Percentiles rank a stretch among this genome's conserved stretches.
phyloP scores from a whole-genome alignment of 2,113 vertebrate species.

The Enhydra lutris region DNA sequence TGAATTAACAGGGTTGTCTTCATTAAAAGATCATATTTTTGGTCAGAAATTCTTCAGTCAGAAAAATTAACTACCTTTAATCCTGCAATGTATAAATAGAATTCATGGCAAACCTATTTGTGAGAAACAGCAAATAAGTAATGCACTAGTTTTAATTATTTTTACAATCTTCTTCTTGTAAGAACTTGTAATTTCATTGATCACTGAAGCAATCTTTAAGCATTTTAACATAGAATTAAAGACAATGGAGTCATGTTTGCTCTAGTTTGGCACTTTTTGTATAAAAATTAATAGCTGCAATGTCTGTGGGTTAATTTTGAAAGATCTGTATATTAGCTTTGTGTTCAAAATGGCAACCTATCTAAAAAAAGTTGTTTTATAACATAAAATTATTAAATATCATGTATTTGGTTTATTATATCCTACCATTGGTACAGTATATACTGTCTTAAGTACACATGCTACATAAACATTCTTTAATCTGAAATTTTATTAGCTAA shows the following conservation, averaged over 20 bases:
- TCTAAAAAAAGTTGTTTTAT: not conserved
- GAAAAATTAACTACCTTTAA: not conserved
- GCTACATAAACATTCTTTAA: not conserved
- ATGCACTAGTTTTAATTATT: not conserved
- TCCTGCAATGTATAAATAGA: not conserved
- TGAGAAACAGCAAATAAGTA: not conserved
- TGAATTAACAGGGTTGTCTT: not conserved
- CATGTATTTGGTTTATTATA: not conserved
- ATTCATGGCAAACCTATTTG: not conserved
- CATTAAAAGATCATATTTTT: not conserved
- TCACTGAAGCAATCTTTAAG: not conserved
- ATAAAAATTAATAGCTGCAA: not conserved
- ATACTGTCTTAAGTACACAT: not conserved
- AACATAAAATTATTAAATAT: not conserved
- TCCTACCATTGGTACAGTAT: not conserved
- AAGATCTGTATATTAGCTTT: not conserved
- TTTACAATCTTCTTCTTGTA: not conserved
- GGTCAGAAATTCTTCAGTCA: not conserved
- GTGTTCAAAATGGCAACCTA: not conserved
- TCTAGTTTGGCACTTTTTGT: not conserved
- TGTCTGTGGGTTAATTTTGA: not conserved
- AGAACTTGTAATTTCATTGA: not conserved
- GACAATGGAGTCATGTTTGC: not conserved
- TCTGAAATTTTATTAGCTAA: not conserved
- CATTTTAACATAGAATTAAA: not conserved